phyloP scores from a whole-genome alignment of 92 coral and sea anemone species.

The Diadumene lineata region DNA sequence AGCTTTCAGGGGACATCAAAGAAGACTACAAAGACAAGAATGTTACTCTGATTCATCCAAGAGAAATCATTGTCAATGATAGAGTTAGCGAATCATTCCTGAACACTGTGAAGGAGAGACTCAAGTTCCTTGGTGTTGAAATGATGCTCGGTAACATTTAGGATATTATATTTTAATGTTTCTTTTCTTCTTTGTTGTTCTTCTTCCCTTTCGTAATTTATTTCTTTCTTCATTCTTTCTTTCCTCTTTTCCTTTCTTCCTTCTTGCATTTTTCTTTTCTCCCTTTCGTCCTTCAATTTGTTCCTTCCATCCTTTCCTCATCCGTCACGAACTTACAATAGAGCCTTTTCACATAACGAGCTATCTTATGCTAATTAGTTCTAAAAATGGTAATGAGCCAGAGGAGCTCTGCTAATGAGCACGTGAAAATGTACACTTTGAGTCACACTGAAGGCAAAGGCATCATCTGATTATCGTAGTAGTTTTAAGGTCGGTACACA shows the following conservation, averaged over 20 bases:
- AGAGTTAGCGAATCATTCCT: conserved; percentile 91
- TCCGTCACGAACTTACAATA: background rate
- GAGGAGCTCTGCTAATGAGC: too few species aligned
- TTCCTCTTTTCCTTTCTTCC: background rate
- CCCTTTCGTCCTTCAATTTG: background rate
- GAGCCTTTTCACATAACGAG: too few species aligned
- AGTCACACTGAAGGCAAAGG: too few species aligned
- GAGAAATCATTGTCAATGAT: conserved; percentile 81
- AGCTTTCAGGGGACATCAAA: conserved; percentile 94
- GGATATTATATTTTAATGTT: background rate
- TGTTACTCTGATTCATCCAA: conserved; percentile 86
- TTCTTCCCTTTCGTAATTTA: background rate
- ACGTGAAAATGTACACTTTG: too few species aligned
- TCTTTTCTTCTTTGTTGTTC: background rate
- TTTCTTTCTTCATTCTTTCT: background rate
- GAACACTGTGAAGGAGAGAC: conserved; percentile 70
- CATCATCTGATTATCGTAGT: too few species aligned
- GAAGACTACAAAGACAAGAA: conserved; percentile 85
- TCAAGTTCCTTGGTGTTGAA: conserved; percentile 76
- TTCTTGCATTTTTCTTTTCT: background rate
- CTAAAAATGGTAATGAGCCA: too few species aligned
- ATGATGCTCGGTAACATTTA: conserved; percentile 70
- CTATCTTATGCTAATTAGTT: too few species aligned
- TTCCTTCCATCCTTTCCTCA: background rate
- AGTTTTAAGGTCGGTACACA: too few species aligned